Base-by-base conservation (phyloP, 2,888 invertebrate species). In the Quadriops clusia region DNA sequence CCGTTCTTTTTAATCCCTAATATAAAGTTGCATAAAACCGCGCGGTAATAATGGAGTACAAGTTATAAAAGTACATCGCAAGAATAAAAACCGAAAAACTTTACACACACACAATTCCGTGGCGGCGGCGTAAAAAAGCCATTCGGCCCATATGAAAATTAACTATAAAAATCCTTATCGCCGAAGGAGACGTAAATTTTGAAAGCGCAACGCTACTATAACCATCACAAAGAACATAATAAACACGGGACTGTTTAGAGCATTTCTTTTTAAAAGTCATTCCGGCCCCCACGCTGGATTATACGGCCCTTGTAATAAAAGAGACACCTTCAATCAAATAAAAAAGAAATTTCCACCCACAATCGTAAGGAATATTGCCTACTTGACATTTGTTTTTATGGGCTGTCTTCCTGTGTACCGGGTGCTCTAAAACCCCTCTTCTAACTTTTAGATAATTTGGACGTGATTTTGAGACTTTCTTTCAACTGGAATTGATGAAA, bases 261-360 rank as follows among this genome's bases (percentile, higher is more conserved):
- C 30, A 33, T 35, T 45, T 42, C 43, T 41, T 45, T 44, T 42
- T 42, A 45, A 45, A 45, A 45, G 43, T 45, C 45, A 39, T 42
- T 39, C 24, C 34, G 23, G 17, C 33, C 11, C 27, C 24, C 34
- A 14, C 21, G 20, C 11, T 12, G 24, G 10, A 27, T 34, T 34
- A 34, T 34, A 34, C 12, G 21, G 9, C 20, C 14, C 21, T 32
- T n/a, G 27, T 40, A 41, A 40, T 40, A 42, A 41, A 42, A 41
- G 21, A 30, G 39, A 42, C 43, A 43, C 44, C 43, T 45, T 36
- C 43, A 33, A 38, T 41, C 40, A 41, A 40, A 39, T 42, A 43
- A 43, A 42, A 39, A 41, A 39, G 36, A 38, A 39, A 42, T 39
- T 41, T 40, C 28, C 32, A 28, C 29, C 24, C 31, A 29, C 35